These are phyloP conservation scores for Sphenopsis melanotis DNA, from an alignment of 2,797 vertebrate genomes.

Conservation along the genomic window DNA sequence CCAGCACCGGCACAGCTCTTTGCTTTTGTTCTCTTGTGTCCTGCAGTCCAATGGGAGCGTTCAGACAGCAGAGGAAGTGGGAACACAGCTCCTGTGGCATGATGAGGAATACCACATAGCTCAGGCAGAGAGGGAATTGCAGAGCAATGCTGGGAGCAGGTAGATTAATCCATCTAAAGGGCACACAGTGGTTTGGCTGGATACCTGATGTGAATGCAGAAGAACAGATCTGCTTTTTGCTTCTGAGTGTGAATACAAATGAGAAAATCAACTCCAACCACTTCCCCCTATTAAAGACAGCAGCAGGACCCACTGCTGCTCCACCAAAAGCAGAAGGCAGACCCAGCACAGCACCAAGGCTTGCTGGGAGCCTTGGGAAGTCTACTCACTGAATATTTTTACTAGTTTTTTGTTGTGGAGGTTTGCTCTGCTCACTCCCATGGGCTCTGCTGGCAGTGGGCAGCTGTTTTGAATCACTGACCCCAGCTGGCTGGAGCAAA, in stretches of 20 bases:
- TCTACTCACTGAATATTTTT: background rate
- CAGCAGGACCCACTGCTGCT: background rate
- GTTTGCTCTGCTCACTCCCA: background rate
- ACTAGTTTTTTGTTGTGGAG: background rate
- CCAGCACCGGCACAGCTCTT: background rate
- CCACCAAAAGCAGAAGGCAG: background rate
- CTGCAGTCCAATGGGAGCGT: background rate
- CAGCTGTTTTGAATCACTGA: background rate
- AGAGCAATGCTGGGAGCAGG: background rate
- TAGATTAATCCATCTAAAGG: conserved; percentile 13
- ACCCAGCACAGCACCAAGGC: background rate
- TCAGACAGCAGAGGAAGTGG: background rate
- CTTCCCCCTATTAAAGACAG: background rate
- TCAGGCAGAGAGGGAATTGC: background rate
- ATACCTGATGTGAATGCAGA: background rate
- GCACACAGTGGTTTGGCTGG: background rate
- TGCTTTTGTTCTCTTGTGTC: background rate
- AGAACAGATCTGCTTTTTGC: background rate
- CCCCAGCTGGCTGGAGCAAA: background rate
- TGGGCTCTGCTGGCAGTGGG: background rate
- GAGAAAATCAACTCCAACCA: background rate
- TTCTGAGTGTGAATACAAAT: background rate
- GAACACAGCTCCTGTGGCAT: background rate
- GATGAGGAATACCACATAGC: background rate
- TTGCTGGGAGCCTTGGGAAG: background rate